A percentile compares a stretch with the other conserved stretches of the same genome.
phyloP scores from a whole-genome alignment of 1,140 invertebrate species.

The Lineus longissimus region DNA sequence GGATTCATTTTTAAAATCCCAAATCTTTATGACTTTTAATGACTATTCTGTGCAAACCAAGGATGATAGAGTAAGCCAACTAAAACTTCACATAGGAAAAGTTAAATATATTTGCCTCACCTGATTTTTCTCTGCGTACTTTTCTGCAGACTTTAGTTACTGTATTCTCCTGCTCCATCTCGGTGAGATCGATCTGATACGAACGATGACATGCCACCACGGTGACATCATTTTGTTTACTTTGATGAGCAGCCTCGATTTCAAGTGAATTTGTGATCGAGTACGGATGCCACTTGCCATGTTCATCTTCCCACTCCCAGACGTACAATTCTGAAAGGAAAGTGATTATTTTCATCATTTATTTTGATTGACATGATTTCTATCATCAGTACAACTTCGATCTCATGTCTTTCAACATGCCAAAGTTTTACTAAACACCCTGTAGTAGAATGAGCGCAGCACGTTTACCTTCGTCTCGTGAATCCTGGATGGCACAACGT shows the following conservation, averaged over 20 bases:
- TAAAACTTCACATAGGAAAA: too few relatives aligned
- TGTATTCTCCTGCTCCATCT: constrained; percentile 36
- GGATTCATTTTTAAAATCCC: too few relatives aligned
- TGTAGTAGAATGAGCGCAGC: too few relatives aligned
- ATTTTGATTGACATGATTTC: too few relatives aligned
- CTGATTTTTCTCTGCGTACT: constrained; percentile 29
- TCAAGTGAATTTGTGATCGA: constrained; percentile 15
- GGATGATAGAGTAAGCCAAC: too few relatives aligned
- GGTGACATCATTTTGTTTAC: constrained; percentile 16
- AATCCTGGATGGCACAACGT: constrained; percentile 28
- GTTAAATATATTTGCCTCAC: constrained; percentile 17
- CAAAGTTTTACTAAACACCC: too few relatives aligned
- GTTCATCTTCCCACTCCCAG: constrained; percentile 45
- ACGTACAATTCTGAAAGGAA: constrained; percentile 36
- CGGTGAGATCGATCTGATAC: constrained; percentile 31
- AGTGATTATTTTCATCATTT: background rate
- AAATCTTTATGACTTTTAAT: too few relatives aligned
- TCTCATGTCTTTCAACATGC: too few relatives aligned
- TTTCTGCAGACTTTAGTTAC: constrained; percentile 30
- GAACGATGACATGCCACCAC: constrained; percentile 20
- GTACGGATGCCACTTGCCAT: constrained; percentile 35
- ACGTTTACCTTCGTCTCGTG: constrained; percentile 18
- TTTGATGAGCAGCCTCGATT: constrained; percentile 28
- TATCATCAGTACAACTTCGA: too few relatives aligned
- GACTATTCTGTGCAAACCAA: too few relatives aligned